Conservation (phyloP, 1,140 invertebrate genomes). For the Zelostemma sp. region DNA sequence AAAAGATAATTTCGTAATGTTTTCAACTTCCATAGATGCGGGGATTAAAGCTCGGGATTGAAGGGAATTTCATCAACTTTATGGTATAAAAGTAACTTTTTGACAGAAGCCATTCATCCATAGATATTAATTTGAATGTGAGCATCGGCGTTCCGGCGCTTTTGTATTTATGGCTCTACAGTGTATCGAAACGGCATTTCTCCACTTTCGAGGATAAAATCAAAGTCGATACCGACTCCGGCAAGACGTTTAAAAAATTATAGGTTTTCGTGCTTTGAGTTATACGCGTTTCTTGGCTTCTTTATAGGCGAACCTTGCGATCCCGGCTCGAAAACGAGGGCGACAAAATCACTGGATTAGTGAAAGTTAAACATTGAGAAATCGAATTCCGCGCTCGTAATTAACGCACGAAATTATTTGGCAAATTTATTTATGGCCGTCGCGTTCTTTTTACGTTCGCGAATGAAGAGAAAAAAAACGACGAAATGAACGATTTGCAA, state of each 20-base stretch:
- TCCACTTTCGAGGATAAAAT: slow-evolving; percentile 53
- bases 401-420: too few relatives aligned
- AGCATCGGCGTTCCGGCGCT: neutral
- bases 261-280: slow-evolving; percentile 64
- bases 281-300: slow-evolving; percentile 52
- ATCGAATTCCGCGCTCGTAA: too few relatives aligned
- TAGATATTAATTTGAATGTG: neutral
- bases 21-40: too few relatives aligned
- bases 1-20: too few relatives aligned
- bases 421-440: neutral
- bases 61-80: too few relatives aligned
- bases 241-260: slow-evolving; percentile 50
- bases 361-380: too few relatives aligned
- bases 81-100: neutral
- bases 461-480: neutral
- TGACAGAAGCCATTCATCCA: neutral
- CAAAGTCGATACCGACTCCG: slow-evolving; percentile 5
- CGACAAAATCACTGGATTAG: slow-evolving; percentile 3
- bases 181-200: slow-evolving; percentile 3
- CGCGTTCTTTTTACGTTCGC: neutral
- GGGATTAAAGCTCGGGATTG: too few relatives aligned
- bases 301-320: neutral
- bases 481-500: slow-evolving; percentile 21
- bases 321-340: slow-evolving; percentile 11
- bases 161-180: neutral